Evolutionary conservation across 2,113 vertebrate species (phyloP), one percentile per base, ranked within the genome.

Genomic region (Nyctibius bracteatus): DNA sequence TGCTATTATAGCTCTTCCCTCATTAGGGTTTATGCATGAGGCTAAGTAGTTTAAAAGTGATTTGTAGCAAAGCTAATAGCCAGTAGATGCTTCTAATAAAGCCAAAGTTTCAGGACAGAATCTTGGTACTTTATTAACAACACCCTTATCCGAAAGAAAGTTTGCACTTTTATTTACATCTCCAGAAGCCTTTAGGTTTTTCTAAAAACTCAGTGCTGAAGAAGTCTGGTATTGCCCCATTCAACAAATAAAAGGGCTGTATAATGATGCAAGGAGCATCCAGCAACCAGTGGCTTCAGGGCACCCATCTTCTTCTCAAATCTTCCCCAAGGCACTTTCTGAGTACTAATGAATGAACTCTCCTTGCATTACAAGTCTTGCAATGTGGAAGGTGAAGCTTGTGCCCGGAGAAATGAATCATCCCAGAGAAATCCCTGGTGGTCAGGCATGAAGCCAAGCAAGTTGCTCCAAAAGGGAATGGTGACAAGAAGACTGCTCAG

Each of bases 361-460:
- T 58, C 16, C 57, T 31, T 15, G 44, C 6, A 3, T 12, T 16
- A 9, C 0, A 0, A 28, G 43, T 71, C 85, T 22, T 16, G 44
- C 10, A 39, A 58, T 11, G 44, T 16, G 22, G 43, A 67, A 90
- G 72, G 82, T 67, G 73, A 86, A 72, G 61, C 57, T 27, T 4
- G 0, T 54, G 68, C 61, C 82, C 1, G 0, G 33, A 6, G 46
- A 86, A 16, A 55, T 39, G 27, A 88, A 92, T n/a, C 46, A 86
- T 23, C 59, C 65, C 54, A 37, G 52, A 92, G 77, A 74, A 83
- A 86, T 39, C 51, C 44, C 47, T 21, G 47, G 33, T 3, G 77
- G 35, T 17, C 67, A 24, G 91, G 73, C 68, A 86, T 1, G 1
- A 33, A 71, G 82, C 71, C 85, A 72, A 37, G 51, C 28, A 3